phyloP scores from a whole-genome alignment of 2,797 vertebrate species.

The Taenioides sp. region DNA sequence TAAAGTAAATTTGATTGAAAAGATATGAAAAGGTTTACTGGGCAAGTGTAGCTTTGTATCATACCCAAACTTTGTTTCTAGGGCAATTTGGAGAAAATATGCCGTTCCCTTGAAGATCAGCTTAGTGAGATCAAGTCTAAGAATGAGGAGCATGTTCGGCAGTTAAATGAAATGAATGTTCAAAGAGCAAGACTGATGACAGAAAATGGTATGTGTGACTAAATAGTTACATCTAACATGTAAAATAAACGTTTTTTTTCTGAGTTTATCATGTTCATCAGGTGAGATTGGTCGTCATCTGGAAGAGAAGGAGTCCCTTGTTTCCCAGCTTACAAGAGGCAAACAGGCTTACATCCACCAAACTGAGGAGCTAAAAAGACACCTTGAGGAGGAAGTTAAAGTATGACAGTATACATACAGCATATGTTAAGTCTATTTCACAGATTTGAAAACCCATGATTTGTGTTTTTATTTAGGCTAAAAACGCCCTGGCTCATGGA shows the following conservation, averaged over 20 bases:
- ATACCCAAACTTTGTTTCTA: slow-evolving; percentile 38
- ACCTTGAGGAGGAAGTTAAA: slow-evolving; percentile 86
- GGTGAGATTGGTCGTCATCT: slow-evolving; percentile 79
- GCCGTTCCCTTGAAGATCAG: slow-evolving; percentile 78
- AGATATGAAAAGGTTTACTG: background rate
- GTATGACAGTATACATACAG: slow-evolving; percentile 48
- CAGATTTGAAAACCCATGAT: background rate
- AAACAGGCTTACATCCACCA: slow-evolving; percentile 83
- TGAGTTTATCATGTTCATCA: slow-evolving; percentile 31
- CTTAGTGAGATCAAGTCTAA: slow-evolving; percentile 76
- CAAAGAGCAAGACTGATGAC: slow-evolving; percentile 53
- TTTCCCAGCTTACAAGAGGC: slow-evolving; percentile 81
- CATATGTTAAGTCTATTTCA: background rate
- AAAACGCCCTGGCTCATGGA: slow-evolving; percentile 80
- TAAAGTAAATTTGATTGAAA: slow-evolving; percentile 70
- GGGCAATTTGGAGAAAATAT: slow-evolving; percentile 82
- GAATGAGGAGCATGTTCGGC: slow-evolving; percentile 75
- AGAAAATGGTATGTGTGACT: slow-evolving; percentile 51
- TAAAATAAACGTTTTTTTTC: background rate
- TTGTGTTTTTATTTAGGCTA: slow-evolving; percentile 64
- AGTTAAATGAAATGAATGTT: slow-evolving; percentile 71
- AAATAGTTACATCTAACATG: background rate
- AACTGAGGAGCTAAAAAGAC: slow-evolving; percentile 82
- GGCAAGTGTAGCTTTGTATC: background rate
- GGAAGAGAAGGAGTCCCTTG: slow-evolving; percentile 84